phyloP scores from a whole-genome alignment of 2,113 vertebrate genomes.

The Dermatemys mawii region DNA sequence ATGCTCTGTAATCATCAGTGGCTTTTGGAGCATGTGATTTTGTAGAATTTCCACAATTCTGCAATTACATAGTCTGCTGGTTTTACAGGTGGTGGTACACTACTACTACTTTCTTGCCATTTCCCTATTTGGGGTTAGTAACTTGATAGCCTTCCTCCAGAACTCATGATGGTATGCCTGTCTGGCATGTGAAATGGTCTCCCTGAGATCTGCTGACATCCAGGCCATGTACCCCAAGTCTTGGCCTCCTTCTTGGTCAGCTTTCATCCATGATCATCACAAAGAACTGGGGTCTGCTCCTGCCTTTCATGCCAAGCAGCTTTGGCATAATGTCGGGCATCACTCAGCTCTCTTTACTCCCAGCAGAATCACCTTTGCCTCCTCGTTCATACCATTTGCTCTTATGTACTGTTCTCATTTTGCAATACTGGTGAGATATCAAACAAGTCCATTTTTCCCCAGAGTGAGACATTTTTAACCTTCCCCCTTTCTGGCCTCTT shows the following conservation, averaged over 20 bases:
- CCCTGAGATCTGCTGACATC: too few species aligned
- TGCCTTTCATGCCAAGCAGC: not conserved
- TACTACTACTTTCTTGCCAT: not conserved
- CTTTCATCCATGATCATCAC: not conserved
- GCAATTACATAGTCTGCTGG: accelerated
- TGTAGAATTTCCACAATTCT: not conserved
- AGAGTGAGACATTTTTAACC: not conserved
- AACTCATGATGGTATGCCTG: not conserved
- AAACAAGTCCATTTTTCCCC: not conserved
- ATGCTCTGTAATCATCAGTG: not conserved
- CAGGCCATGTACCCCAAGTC: not conserved
- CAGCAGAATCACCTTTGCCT: not conserved
- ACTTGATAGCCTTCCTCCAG: not conserved
- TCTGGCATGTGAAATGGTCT: too few species aligned
- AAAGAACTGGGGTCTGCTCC: not conserved
- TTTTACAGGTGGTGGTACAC: not conserved
- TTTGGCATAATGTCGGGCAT: not conserved
- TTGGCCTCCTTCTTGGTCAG: not conserved
- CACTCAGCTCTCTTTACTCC: not conserved
- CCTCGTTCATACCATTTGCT: not conserved
- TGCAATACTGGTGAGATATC: accelerated
- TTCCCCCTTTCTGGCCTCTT: not conserved
- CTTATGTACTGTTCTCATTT: not conserved
- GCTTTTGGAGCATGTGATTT: not conserved
- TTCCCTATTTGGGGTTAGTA: not conserved